Evolutionary conservation across 2,113 vertebrate genomes (phyloP).

Genomic region (Gallinago paraguaiae): DNA sequence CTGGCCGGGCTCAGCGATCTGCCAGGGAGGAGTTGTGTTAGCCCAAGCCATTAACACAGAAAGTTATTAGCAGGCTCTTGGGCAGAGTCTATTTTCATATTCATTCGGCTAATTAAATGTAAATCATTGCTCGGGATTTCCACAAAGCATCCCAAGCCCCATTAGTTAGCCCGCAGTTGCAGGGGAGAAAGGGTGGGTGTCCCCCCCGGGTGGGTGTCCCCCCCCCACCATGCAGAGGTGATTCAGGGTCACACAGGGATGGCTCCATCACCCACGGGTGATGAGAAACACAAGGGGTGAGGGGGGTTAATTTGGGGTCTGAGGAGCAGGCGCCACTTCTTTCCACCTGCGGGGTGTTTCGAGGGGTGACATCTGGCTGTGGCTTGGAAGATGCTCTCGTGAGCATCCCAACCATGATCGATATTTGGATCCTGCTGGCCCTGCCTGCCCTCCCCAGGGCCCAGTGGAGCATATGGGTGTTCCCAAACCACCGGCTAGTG

Average conservation of each 20-base stretch:
- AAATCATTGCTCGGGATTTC: not conserved
- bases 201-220: not conserved
- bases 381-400: not conserved
- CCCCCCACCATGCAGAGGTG: not conserved
- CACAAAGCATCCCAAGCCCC: not conserved
- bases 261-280: not conserved
- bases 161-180: not conserved
- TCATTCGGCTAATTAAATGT: constrained; percentile 40
- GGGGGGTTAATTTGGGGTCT: not conserved
- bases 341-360: not conserved
- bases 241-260: not conserved
- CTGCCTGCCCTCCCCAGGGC: constrained; percentile 6
- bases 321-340: not conserved
- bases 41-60: constrained; percentile 7
- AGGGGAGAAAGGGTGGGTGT: not conserved
- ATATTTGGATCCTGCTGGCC: constrained; percentile 41
- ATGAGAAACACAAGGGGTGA: not conserved
- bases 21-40: not conserved
- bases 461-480: constrained; percentile 39
- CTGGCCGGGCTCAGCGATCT: not conserved
- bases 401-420: not conserved
- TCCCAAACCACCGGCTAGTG: not conserved
- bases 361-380: constrained; percentile 15
- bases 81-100: constrained; percentile 53
- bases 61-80: constrained; percentile 48